Percentiles rank a stretch among this genome's conserved stretches.
These are phyloP conservation scores for Oryzias celebensis DNA, from an alignment of 2,113 vertebrate genomes.

Conservation along the genomic window DNA sequence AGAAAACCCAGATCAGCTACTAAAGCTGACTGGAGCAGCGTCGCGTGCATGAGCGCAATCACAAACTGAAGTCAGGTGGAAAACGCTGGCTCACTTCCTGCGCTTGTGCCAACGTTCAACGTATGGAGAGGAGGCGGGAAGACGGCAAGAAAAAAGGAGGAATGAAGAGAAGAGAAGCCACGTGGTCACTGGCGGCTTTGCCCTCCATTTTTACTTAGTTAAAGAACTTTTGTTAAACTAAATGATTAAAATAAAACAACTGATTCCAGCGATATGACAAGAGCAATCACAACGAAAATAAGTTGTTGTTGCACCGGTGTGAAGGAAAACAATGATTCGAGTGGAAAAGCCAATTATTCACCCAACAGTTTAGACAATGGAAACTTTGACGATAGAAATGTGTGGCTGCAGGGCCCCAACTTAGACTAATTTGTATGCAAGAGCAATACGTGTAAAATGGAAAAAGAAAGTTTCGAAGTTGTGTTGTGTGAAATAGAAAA, in stretches of 20 bases:
- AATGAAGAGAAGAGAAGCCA: conserved; percentile 20
- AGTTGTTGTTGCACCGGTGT: background rate
- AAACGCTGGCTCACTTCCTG: conserved; percentile 67
- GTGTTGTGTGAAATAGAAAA: background rate
- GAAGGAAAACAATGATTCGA: conserved; percentile 8
- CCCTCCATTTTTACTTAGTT: background rate
- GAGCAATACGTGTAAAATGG: background rate
- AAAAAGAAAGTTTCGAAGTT: background rate
- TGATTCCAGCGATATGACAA: background rate
- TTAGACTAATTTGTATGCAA: background rate
- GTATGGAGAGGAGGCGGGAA: conserved; percentile 45
- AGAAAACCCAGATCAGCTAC: conserved; percentile 38
- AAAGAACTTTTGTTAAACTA: conserved; percentile 1
- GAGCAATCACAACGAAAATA: background rate
- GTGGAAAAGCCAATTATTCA: conserved; percentile 5
- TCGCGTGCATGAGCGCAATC: conserved; percentile 11
- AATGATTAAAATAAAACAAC: background rate
- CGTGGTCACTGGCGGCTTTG: conserved; percentile 21
- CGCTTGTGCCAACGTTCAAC: conserved; percentile 45
- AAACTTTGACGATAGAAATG: conserved; percentile 4
- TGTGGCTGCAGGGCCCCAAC: background rate
- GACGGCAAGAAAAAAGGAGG: background rate
- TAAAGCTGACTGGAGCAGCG: conserved; percentile 12
- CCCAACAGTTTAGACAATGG: background rate
- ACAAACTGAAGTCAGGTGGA: conserved; percentile 69